Evolutionary conservation across 2,797 vertebrate genomes (phyloP).

Genomic region (Sternotherus odoratus): DNA sequence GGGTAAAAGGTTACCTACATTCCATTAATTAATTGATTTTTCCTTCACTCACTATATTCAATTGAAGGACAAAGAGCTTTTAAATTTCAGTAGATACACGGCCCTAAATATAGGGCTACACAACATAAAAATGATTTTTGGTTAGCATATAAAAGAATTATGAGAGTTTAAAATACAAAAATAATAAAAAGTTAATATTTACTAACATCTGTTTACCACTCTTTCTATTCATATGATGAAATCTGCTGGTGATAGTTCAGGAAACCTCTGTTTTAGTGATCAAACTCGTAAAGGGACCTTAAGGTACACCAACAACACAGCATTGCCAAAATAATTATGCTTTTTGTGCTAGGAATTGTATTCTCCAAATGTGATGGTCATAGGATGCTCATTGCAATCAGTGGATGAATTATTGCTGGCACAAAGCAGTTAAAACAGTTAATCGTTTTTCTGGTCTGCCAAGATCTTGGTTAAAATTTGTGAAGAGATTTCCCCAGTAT

Average conservation of each 20-base stretch:
- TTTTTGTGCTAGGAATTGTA: background rate
- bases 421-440: background rate
- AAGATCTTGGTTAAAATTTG: slow-evolving; percentile 17
- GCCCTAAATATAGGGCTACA: background rate
- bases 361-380: background rate
- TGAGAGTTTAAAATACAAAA: background rate
- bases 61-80: no score
- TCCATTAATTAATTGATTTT: no score
- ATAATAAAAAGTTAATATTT: background rate
- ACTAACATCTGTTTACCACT: slow-evolving; percentile 44
- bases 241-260: background rate
- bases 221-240: background rate
- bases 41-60: no score
- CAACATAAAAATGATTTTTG: background rate
- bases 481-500: background rate
- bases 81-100: no score
- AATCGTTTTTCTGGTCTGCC: background rate
- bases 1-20: no score
- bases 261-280: background rate
- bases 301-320: background rate
- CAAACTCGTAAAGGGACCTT: background rate
- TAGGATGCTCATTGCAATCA: background rate
- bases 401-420: background rate
- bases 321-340: background rate
- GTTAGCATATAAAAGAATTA: background rate